Base-by-base conservation (phyloP, 64 coral and sea anemone species). In the Catalaphyllia jardinei region DNA sequence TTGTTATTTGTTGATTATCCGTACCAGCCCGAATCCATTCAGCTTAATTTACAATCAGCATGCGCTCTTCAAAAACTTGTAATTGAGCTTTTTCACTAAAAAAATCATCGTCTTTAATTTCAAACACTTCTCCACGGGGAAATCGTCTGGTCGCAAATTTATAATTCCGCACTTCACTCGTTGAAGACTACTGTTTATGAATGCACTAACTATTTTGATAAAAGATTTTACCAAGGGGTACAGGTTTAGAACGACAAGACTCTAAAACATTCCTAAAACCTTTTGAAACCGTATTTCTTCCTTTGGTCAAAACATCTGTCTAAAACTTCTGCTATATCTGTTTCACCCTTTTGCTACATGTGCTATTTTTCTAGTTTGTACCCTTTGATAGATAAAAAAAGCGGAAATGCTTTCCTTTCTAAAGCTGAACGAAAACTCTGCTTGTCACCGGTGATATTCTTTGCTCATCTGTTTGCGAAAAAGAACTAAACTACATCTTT, bases 371-470 rank as follows among this genome's bases (percentile, higher is more conserved):
- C 64, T 46, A 24, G 10, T 71, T 85, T 19, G 62, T 51, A 19
- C 81, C 35, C 81, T 85, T 85, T 85, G 81, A 85, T 16, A 71
- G 81, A 71, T 71, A 67, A 85, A 69, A 50, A 50, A 10, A 64
- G 52, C 81, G 81, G 62, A 85, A 85, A 71, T 85, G 62, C 81
- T 85, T 39, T 83, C 24, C 30, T 24, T 83, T 18, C 79, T 51
- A 69, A 85, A 71, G 81, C 13, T 71, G 20, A 28, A 71, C 33
- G 38, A 77, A 69, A 51, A 71, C 51, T 71, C 35, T n/a, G 46
- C 62, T 35, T 19, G 42, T 46, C 42, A 8, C 11, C 33, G 2
- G 29, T 17, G 25, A n/a, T 29, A 5, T 24, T 39, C 79, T 29
- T 69, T 69, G n/a, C 29, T 19, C 60, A 35, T 39, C 81, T 85